Base-by-base conservation (phyloP, 2,888 invertebrate species). In the Heliconius erato region DNA sequence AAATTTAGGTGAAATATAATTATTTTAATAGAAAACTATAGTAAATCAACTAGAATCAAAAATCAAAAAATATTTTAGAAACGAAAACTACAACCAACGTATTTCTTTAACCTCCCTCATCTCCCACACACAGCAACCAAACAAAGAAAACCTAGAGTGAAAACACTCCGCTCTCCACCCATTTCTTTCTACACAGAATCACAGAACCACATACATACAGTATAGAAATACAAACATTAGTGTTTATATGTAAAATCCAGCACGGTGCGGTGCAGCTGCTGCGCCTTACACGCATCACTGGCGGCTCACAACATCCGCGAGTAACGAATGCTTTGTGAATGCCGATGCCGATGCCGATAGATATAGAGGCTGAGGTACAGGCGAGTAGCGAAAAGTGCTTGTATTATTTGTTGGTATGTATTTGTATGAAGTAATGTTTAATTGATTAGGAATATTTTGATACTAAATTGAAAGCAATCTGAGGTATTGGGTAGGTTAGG, bases 331-430 rank as follows among this genome's bases (percentile, higher is more conserved):
- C 95, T 95, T 95, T 95, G 95, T 95, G 92, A 92, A 91, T 92
- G 93, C 95, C 95, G 95, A 91, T 92, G 93, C 95, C 95, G 95
- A 91, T 92, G 93, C 95, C 95, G 95, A 92, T 94, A 92, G 93
- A 92, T 93, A 92, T 89, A 88, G 88, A 40, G 79, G 87, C 88
- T 83, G 35, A 90, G 88, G 54, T 1, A 88, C 0, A 71, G 79
- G 87, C 84, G 44, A 32, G 14, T 9, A 87, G 90, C 89, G 91
- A 28, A 26, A 28, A 26, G 11, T 35, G 14, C 9, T 63, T 32
- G 16, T 44, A 49, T 26, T 26, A 28, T 5, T 44, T 44, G 26
- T n/a, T n/a, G n/a, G n/a, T 6, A 63, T 11, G 11, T n/a, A 3
- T 63, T 63, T 72, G 35, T 35, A 11, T 35, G 28, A 68, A 19